Base-by-base conservation (phyloP, 1,140 invertebrate species). In the Aporrectodea caliginosa region DNA sequence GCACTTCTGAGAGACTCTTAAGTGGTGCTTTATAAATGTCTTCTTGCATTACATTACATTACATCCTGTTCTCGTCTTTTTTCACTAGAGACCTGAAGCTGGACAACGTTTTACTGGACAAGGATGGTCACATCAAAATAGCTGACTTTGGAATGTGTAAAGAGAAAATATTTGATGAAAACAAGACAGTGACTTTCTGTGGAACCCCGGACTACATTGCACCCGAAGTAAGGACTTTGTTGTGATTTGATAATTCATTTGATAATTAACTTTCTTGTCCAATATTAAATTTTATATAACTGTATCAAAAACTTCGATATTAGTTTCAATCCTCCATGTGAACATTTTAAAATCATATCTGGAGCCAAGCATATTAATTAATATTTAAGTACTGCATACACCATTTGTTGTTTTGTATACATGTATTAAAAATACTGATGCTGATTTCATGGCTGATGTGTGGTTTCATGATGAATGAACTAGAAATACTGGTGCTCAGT, bases 111-210 rank as follows among this genome's bases (percentile, higher is more conserved):
- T 89, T 99, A 70, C 89, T 99, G 81, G 98, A 99, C 87, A 95
- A 93, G 83, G 96, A 99, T 81, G 98, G 98, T 1, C 97, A 99
- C 88, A 94, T 98, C 72, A 92, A 97, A 83, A 96, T 99, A 82
- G 97, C 97, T 14, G 98, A 99, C 88, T 99, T 99, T 88, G 98
- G 98, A 58, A 99, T 99, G 97, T 99, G 98, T 89, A 99, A 99
- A 88, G 91, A 98, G 75, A 94, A 97, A 85, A 96, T 99, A 82
- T 98, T 95, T 89, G 90, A 95, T 80, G 95, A 98, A 85, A 93
- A 95, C 85, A 97, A 95, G 2, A 95, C 95, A 0, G 95, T 96
- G 83, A 99, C 97, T 0, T 99, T 99, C 90, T 99, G 98, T 88
- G 98, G 98, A n/a, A 99, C 98, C 16, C 97, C 98, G 1, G 96